Conservation (phyloP, 2,888 invertebrate species). For the Napeogenes sylphis region DNA sequence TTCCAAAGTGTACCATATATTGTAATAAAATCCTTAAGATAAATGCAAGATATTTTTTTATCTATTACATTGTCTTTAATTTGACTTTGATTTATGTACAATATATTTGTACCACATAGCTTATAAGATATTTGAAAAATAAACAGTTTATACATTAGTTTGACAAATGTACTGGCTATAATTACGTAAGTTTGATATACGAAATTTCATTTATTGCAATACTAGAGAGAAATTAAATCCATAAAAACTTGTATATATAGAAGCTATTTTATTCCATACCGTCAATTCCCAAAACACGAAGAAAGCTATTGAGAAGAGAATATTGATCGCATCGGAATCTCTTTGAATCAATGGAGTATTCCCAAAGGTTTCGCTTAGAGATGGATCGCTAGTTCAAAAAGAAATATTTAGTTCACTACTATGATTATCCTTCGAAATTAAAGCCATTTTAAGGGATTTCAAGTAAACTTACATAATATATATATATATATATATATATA, state of each 20-base stretch:
- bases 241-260: neutral
- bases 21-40: neutral
- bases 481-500: too few species aligned
- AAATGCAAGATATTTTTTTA: too few species aligned
- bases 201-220: neutral
- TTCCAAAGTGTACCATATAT: neutral
- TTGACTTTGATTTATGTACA: too few species aligned
- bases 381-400: neutral
- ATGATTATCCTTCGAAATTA: neutral
- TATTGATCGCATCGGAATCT: neutral
- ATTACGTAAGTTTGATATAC: too few species aligned
- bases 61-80: too few species aligned
- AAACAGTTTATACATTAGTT: too few species aligned
- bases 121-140: too few species aligned
- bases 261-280: neutral
- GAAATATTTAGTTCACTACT: neutral
- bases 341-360: conserved; percentile 1
- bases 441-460: too few species aligned
- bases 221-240: neutral
- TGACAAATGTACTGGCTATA: too few species aligned
- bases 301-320: neutral
- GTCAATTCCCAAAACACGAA: conserved; percentile 6
- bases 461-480: too few species aligned
- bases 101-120: too few species aligned
- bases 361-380: neutral